Base-by-base conservation (phyloP, 2,888 invertebrate genomes). In the Rhorus exstirpatorius region DNA sequence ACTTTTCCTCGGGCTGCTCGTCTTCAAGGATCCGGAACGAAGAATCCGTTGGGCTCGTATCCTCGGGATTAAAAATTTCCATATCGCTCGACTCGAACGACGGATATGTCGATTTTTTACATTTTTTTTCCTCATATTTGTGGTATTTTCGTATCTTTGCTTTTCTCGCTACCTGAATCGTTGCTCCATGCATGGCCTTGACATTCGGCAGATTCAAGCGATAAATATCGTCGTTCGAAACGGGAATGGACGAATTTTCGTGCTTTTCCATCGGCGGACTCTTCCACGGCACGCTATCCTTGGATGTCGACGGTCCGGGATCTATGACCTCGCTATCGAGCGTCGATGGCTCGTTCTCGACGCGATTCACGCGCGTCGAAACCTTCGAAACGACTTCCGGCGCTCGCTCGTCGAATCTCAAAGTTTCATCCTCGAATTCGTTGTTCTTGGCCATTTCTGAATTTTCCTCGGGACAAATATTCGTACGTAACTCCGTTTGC, bases 231-330 rank as follows among this genome's bases (percentile, higher is more conserved):
- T 75, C 65, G 19, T 35, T 38, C 0, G 60, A 76, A 14, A 75
- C 70, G 1, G 58, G 51, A 4, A 6, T 49, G 0, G 49, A 24
- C 3, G 19, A 6, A 31, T 46, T 8, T 51, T 55, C 41, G 0
- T 35, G n/a, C 8, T 63, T 24, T 58, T 76, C 61, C n/a, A 46
- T 41, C 8, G 41, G 4, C 0, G 79, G 60, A 82, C 67, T 67
- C 12, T 83, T 67, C 84, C 84, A 86, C 6, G 86, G 86, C 60
- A 75, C 60, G 67, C 84, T 84, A n/a, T 86, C 83, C 63, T 85
- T 86, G 0, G 89, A 89, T 8, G 88, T 89, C 8, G 89, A 89
- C 10, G 89, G 89, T 24, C 85, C 86, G 26, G 88, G 88, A 83
- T 88, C 87, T n/a, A 85, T 85, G 1, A 78, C 58, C 8, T 17